phyloP scores from a whole-genome alignment of 2,797 vertebrate species.

The Echeneis naucrates region DNA sequence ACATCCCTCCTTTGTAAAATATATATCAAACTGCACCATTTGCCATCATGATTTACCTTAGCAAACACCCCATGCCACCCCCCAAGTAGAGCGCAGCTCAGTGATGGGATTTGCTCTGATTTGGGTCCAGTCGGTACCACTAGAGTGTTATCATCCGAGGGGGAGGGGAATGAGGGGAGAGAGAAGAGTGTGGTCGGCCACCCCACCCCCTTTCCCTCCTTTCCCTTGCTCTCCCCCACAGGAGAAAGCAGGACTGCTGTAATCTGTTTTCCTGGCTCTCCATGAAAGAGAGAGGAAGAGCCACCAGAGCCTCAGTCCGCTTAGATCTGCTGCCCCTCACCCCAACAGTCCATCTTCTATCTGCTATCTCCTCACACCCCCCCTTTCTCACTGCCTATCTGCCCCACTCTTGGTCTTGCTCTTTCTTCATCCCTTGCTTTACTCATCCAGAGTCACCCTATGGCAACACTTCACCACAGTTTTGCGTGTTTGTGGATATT shows the following conservation, averaged over 20 bases:
- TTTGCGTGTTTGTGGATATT: conserved; percentile 8
- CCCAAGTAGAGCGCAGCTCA: conserved; percentile 29
- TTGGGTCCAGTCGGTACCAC: conserved; percentile 53
- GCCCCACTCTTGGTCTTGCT: conserved; percentile 32
- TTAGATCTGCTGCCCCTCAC: conserved; percentile 81
- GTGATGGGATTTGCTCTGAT: conserved; percentile 60
- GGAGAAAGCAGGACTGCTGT: conserved; percentile 75
- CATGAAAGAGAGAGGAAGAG: conserved; percentile 84
- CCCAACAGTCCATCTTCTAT: conserved; percentile 70
- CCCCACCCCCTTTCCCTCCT: conserved; percentile 31
- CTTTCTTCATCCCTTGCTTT: conserved; percentile 38
- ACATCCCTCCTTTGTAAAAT: conserved; percentile 36
- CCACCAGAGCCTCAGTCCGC: conserved; percentile 82
- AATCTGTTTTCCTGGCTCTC: conserved; percentile 88
- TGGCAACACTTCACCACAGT: conserved; percentile 27
- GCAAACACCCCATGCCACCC: conserved; percentile 1
- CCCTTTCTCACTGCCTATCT: conserved; percentile 41
- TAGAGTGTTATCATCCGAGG: conserved; percentile 40
- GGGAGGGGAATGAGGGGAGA: conserved; percentile 43
- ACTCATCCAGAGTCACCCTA: conserved; percentile 37
- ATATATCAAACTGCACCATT: conserved; percentile 48
- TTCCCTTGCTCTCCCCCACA: conserved; percentile 34
- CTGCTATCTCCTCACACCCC: conserved; percentile 61
- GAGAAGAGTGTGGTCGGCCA: conserved; percentile 42
- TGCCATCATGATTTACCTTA: conserved; percentile 29